Conservation (phyloP, 1,140 invertebrate genomes). For the Heliconius melpomene region DNA sequence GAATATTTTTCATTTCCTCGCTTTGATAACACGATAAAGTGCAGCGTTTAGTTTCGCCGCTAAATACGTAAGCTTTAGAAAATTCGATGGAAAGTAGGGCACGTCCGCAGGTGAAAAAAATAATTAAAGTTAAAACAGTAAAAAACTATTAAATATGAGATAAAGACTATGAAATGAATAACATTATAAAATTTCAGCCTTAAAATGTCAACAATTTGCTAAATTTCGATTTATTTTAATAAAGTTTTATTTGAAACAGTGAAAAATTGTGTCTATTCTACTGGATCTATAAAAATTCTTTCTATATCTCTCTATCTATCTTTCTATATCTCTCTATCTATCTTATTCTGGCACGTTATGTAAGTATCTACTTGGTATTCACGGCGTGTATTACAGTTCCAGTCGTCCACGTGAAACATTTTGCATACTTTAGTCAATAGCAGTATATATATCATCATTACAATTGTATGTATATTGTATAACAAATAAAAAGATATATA, state of each 20-base stretch:
- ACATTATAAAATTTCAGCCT: neutral
- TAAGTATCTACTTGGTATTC: neutral
- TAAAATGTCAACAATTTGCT: neutral
- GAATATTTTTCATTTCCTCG: too few species aligned
- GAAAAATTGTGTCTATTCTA: neutral
- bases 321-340: too few species aligned
- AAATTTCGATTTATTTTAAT: neutral
- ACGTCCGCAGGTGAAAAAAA: too few species aligned
- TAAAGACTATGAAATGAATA: neutral
- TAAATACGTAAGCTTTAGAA: too few species aligned
- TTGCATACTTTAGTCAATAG: neutral
- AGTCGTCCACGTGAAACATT: neutral
- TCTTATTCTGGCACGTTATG: neutral
- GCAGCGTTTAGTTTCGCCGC: too few species aligned
- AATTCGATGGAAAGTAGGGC: too few species aligned
- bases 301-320: too few species aligned
- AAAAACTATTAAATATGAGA: too few species aligned
- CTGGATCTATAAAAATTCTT: neutral
- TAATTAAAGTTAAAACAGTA: too few species aligned
- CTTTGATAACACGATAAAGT: too few species aligned
- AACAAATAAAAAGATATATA: neutral
- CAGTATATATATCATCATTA: neutral
- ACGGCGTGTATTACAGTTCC: neutral
- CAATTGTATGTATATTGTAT: neutral
- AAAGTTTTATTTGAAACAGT: neutral